Conservation (phyloP, 2,888 invertebrate genomes). For the Agrotis segetum region DNA sequence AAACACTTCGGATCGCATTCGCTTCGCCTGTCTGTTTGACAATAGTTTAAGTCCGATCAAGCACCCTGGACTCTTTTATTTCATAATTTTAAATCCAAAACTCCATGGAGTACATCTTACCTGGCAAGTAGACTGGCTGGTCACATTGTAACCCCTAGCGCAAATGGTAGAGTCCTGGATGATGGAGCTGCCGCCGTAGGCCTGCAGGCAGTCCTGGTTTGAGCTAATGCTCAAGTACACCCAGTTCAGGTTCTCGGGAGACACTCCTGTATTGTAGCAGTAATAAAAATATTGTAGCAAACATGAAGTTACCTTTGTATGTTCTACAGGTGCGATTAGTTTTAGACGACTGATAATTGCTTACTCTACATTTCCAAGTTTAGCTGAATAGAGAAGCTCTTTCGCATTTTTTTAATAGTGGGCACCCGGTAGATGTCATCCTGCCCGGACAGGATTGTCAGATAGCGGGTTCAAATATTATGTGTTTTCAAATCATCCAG, state of each 20-base stretch:
- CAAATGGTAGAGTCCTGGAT: conserved; percentile 79
- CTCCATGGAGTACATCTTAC: conserved; percentile 52
- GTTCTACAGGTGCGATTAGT: neutral
- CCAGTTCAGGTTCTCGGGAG: conserved; percentile 63
- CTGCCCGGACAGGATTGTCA: too few relatives aligned
- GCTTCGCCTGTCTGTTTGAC: too few relatives aligned
- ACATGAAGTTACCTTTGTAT: neutral
- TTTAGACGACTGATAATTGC: too few relatives aligned
- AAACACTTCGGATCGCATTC: too few relatives aligned
- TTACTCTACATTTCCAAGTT: neutral
- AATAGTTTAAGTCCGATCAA: too few relatives aligned
- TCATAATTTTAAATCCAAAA: neutral
- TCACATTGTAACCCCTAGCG: conserved; percentile 76
- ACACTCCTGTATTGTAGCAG: conserved; percentile 29
- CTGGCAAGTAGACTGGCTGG: conserved; percentile 82
- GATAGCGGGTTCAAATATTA: too few relatives aligned
- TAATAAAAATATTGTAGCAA: neutral
- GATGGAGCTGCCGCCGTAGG: conserved; percentile 70
- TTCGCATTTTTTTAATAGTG: too few relatives aligned
- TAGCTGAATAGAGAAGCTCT: neutral
- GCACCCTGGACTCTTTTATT: neutral
- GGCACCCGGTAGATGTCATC: too few relatives aligned
- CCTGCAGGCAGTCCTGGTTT: conserved; percentile 68
- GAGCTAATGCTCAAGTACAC: conserved; percentile 50
- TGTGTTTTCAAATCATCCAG: too few relatives aligned